Conservation (phyloP, 2,888 invertebrate genomes). For the Apoda limacodes region DNA sequence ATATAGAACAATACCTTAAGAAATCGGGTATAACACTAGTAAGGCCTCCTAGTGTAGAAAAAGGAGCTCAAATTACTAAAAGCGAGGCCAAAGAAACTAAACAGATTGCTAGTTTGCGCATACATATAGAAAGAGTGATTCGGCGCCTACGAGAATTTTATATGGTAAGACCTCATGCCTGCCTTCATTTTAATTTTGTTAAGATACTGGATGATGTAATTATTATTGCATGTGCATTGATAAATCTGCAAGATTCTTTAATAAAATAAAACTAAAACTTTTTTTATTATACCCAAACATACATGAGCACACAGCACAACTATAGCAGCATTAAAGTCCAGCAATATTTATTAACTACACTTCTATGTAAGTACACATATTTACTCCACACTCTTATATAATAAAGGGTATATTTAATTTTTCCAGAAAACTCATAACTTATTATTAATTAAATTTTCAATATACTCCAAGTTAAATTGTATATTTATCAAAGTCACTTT, state of each 20-base stretch:
- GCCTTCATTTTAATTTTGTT: conserved; percentile 11
- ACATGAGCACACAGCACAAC: too few relatives aligned
- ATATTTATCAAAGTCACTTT: conserved; percentile 3
- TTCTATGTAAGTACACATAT: too few relatives aligned
- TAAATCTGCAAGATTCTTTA: conserved; percentile 15
- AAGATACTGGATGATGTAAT: conserved; percentile 12
- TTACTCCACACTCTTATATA: conserved; percentile 6
- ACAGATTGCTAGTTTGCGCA: conserved; percentile 20
- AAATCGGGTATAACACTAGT: conserved; percentile 10
- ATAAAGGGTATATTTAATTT: conserved; percentile 2
- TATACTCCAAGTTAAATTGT: conserved; percentile 1
- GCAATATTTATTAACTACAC: too few relatives aligned
- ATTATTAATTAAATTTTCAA: conserved; percentile 2
- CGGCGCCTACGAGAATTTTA: conserved; percentile 17
- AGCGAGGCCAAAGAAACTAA: conserved; percentile 17
- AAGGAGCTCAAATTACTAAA: conserved; percentile 15
- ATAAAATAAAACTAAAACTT: conserved; percentile 3
- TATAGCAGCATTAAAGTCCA: too few relatives aligned
- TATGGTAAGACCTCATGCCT: conserved; percentile 20
- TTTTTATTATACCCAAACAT: too few relatives aligned
- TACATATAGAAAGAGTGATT: conserved; percentile 19
- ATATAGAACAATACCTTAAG: conserved; percentile 15
- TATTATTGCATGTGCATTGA: conserved; percentile 15
- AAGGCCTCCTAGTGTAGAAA: conserved; percentile 17
- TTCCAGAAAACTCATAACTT: conserved; percentile 2